Evolutionary conservation across 2,888 invertebrate species (phyloP).

Genomic region (Acleris literana): DNA sequence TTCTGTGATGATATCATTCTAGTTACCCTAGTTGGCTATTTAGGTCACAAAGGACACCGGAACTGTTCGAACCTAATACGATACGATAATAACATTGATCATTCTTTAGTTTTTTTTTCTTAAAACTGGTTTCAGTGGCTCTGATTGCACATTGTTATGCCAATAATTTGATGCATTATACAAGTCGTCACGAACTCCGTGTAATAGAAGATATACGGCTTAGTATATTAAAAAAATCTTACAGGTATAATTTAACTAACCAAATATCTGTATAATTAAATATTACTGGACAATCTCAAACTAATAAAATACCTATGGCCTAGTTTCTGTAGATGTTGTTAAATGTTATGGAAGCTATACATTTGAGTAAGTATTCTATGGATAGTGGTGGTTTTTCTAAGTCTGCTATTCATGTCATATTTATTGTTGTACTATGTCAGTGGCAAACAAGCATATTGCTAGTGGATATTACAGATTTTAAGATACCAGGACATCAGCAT

Average conservation of each 20-base stretch:
- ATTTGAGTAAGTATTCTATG: constrained; percentile 46
- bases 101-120: constrained; percentile 10
- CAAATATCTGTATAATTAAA: neutral
- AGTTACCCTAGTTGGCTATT: constrained; percentile 1
- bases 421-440: too few species aligned
- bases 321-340: neutral
- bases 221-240: too few species aligned
- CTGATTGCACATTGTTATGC: constrained; percentile 23
- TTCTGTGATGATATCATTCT: constrained; percentile 13
- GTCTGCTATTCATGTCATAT: too few species aligned
- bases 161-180: constrained; percentile 13
- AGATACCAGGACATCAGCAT: too few species aligned
- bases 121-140: constrained; percentile 10
- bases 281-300: neutral
- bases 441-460: too few species aligned
- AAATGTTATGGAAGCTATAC: constrained; percentile 47
- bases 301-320: neutral
- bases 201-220: neutral
- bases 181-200: neutral
- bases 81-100: constrained; percentile 15
- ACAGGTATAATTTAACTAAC: neutral
- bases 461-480: too few species aligned
- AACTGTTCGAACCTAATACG: neutral
- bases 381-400: neutral
- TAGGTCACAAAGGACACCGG: constrained; percentile 18